phyloP scores from a whole-genome alignment of 1,140 invertebrate species.

The Calephelis nemesis region DNA sequence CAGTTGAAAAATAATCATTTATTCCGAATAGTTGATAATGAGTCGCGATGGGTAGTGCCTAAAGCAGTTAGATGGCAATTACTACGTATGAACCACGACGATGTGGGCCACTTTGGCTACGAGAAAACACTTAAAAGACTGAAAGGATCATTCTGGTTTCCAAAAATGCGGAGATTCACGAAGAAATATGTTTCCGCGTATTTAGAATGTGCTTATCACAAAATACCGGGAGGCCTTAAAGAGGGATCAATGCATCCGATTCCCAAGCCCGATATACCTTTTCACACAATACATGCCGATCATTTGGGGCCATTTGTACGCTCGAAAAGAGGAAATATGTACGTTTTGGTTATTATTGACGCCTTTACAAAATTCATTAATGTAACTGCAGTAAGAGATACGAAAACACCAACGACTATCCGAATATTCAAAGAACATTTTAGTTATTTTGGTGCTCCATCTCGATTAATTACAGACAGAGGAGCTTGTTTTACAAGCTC shows the following conservation, averaged over 20 bases:
- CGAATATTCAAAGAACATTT: slow-evolving; percentile 26
- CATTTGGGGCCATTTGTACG: slow-evolving; percentile 27
- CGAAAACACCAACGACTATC: slow-evolving; percentile 22
- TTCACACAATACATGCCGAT: slow-evolving; percentile 27
- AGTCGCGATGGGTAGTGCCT: neutral
- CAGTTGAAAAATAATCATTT: neutral
- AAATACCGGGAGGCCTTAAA: slow-evolving; percentile 22
- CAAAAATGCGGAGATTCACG: slow-evolving; percentile 29
- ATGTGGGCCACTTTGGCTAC: slow-evolving; percentile 32
- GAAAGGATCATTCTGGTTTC: slow-evolving; percentile 27
- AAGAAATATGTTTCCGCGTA: slow-evolving; percentile 33
- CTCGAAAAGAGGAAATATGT: slow-evolving; percentile 13
- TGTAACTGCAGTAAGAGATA: slow-evolving; percentile 27
- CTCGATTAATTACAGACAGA: slow-evolving; percentile 28
- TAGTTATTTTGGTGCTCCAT: slow-evolving; percentile 30
- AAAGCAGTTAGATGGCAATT: slow-evolving; percentile 26
- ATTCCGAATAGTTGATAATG: neutral
- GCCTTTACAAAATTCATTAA: slow-evolving; percentile 30
- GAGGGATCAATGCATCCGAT: slow-evolving; percentile 25
- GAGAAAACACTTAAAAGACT: slow-evolving; percentile 31
- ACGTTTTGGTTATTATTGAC: slow-evolving; percentile 28
- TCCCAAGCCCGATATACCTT: slow-evolving; percentile 22
- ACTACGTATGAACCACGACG: slow-evolving; percentile 28
- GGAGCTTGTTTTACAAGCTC: slow-evolving; percentile 32
- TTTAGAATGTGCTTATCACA: slow-evolving; percentile 33